phyloP scores from a whole-genome alignment of 2,113 vertebrate species.

The Nanorana parkeri region DNA sequence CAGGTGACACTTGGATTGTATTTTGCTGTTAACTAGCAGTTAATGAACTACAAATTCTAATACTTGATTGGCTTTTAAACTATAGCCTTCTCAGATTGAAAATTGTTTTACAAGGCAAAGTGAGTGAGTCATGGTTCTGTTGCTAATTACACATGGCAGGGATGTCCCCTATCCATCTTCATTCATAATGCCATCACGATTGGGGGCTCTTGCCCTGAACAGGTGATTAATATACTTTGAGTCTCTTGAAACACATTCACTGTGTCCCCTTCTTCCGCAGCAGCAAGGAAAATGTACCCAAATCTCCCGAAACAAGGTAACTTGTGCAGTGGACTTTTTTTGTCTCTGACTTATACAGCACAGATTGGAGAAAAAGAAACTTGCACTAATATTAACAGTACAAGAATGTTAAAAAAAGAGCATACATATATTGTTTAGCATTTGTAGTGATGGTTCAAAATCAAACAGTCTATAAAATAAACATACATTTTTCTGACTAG shows the following conservation, averaged over 20 bases:
- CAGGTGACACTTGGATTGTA: no score
- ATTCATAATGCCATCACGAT: neutral
- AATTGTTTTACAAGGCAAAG: neutral
- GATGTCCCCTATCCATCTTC: neutral
- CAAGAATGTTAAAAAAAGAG: no score
- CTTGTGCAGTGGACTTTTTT: slow-evolving; percentile 39
- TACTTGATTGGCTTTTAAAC: no score
- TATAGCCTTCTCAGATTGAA: no score
- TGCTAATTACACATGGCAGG: slow-evolving; percentile 3
- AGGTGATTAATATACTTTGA: neutral
- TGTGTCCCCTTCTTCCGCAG: slow-evolving; percentile 73
- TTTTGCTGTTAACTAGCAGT: no score
- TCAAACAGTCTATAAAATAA: no score
- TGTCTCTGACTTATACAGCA: neutral
- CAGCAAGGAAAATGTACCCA: slow-evolving; percentile 69
- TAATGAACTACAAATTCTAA: no score
- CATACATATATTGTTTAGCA: no score
- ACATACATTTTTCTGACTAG: no score
- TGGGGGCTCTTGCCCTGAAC: neutral
- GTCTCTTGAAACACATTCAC: slow-evolving; percentile 60
- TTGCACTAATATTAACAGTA: neutral
- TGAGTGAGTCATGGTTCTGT: slow-evolving; percentile 46
- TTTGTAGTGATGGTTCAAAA: no score
- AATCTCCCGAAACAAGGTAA: slow-evolving; percentile 72
- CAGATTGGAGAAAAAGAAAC: neutral